A percentile compares a stretch with the other conserved stretches of the same genome.
Conservation (phyloP, 2,797 vertebrate genomes). For the Periophthalmus magnuspinnatus region DNA sequence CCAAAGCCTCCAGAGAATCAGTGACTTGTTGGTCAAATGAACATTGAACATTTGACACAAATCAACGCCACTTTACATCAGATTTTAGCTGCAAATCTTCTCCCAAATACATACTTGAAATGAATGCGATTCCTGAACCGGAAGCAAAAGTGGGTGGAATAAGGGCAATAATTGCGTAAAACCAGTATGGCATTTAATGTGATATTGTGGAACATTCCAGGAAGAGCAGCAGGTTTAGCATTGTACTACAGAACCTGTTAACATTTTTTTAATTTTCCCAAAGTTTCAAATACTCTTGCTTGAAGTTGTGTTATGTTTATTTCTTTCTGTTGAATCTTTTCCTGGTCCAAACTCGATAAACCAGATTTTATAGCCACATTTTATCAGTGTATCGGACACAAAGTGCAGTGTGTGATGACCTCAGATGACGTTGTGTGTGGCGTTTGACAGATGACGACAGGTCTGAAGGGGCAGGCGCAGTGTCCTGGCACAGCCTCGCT, state of each 20-base stretch:
- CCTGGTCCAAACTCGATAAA: neutral
- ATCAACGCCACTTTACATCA: too few species aligned
- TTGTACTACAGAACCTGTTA: too few species aligned
- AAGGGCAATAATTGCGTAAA: neutral
- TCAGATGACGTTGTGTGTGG: neutral
- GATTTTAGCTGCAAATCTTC: too few species aligned
- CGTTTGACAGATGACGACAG: constrained; percentile 4
- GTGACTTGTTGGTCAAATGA: too few species aligned
- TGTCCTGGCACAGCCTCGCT: neutral
- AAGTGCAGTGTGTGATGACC: constrained; percentile 5
- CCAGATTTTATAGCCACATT: neutral
- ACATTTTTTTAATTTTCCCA: too few species aligned
- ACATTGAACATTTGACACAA: too few species aligned
- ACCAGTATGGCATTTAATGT: neutral
- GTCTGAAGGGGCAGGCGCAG: neutral
- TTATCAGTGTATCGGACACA: neutral
- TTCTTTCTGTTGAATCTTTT: neutral
- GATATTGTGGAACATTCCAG: neutral
- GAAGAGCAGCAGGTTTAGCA: neutral
- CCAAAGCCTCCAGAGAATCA: too few species aligned
- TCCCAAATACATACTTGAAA: too few species aligned
- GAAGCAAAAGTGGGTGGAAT: too few species aligned
- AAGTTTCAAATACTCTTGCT: neutral
- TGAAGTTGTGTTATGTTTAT: neutral
- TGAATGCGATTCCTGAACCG: too few species aligned